Percentiles rank a stretch among this genome's conserved stretches.
Evolutionary conservation across 2,888 invertebrate genomes (phyloP).

Genomic region (Dicyrtomina minuta): DNA sequence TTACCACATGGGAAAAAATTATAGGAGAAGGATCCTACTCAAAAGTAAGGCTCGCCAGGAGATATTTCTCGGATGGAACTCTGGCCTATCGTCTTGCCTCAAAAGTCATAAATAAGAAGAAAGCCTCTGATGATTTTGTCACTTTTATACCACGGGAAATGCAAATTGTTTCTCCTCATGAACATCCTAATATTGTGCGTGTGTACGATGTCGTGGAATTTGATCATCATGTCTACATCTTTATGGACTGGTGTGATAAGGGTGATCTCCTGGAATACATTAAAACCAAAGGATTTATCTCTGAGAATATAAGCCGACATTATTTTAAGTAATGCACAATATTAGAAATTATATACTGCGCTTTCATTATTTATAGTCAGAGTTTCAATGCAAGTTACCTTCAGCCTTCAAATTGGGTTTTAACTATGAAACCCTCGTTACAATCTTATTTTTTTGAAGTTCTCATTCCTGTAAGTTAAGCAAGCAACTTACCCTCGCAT

Average conservation of each 20-base stretch:
- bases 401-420: too few species aligned
- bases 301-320: slow-evolving; percentile 59
- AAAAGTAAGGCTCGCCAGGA: slow-evolving; percentile 59
- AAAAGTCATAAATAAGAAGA: slow-evolving; percentile 61
- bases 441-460: too few species aligned
- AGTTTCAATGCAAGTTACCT: too few species aligned
- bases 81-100: slow-evolving; percentile 42
- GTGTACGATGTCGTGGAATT: slow-evolving; percentile 63
- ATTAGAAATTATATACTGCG: too few species aligned
- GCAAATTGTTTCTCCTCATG: slow-evolving; percentile 59
- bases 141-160: slow-evolving; percentile 68
- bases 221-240: slow-evolving; percentile 61
- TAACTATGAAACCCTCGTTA: too few species aligned
- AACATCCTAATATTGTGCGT: slow-evolving; percentile 64
- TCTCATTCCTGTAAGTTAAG: too few species aligned
- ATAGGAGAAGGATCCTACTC: slow-evolving; percentile 65
- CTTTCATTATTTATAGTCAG: too few species aligned
- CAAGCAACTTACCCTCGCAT: too few species aligned
- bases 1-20: slow-evolving; percentile 61
- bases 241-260: slow-evolving; percentile 65
- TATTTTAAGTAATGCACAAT: slow-evolving; percentile 60
- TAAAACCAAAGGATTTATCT: slow-evolving; percentile 61
- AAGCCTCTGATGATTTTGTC: slow-evolving; percentile 64
- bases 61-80: slow-evolving; percentile 50
- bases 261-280: slow-evolving; percentile 68